Percentiles rank a stretch among this genome's conserved stretches.
Evolutionary conservation across 2,113 vertebrate genomes (phyloP).

Genomic region (Sinocyclocheilus anshuiensis): DNA sequence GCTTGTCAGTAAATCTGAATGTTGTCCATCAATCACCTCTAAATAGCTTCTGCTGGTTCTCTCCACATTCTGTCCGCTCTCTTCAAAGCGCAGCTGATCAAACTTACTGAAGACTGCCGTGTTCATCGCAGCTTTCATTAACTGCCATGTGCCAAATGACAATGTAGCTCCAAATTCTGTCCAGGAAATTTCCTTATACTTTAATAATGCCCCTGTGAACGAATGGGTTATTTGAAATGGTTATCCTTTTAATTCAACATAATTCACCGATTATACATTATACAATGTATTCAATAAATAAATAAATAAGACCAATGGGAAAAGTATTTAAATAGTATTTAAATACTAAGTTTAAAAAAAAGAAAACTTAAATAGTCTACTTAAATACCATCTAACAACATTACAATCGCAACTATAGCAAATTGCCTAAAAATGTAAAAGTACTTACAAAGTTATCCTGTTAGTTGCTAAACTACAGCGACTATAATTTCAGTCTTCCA

Average conservation of each 20-base stretch:
- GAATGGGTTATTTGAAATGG: not conserved
- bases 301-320: not conserved
- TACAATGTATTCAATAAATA: not conserved
- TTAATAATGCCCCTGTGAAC: constrained; percentile 59
- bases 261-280: not conserved
- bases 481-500: constrained; percentile 55
- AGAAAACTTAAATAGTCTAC: not conserved
- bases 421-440: not conserved
- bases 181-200: not conserved
- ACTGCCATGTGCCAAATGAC: constrained; percentile 23
- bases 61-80: constrained; percentile 82
- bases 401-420: not conserved
- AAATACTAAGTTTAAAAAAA: not conserved
- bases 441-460: constrained; percentile 12
- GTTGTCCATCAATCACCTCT: constrained; percentile 83
- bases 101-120: constrained; percentile 93
- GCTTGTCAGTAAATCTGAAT: constrained; percentile 81
- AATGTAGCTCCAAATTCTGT: constrained; percentile 11
- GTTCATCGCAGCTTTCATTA: constrained; percentile 80
- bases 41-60: constrained; percentile 86
- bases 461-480: not conserved
- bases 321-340: not conserved
- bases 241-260: not conserved
- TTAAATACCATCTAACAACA: not conserved
- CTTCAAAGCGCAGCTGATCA: constrained; percentile 90